These are phyloP conservation scores for Perithous albicinctus DNA, from an alignment of 2,888 invertebrate genomes.

Conservation along the genomic window DNA sequence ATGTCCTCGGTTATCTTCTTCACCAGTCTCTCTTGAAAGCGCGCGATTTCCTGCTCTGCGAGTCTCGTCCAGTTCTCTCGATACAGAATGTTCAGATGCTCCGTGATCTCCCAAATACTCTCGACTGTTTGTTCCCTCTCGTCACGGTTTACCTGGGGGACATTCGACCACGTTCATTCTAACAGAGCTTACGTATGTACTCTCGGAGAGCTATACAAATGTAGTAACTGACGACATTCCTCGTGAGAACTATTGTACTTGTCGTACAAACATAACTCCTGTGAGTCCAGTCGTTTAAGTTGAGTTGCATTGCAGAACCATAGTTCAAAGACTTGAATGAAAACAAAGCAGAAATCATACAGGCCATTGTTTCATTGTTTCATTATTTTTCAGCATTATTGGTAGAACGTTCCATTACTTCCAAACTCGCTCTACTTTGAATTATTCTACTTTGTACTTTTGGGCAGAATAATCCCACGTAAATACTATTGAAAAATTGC, in stretches of 20 bases:
- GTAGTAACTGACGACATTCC: background rate
- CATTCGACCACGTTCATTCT: slow-evolving; percentile 34
- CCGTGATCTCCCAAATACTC: slow-evolving; percentile 96
- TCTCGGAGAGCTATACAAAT: background rate
- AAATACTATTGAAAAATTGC: no score
- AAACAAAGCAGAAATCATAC: background rate
- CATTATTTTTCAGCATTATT: background rate
- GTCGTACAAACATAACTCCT: background rate
- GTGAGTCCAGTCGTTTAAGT: background rate
- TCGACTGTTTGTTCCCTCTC: slow-evolving; percentile 91
- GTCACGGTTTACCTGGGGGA: slow-evolving; percentile 85
- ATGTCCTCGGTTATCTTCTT: slow-evolving; percentile 92
- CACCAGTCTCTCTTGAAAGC: slow-evolving; percentile 94
- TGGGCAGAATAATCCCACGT: no score
- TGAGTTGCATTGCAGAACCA: background rate
- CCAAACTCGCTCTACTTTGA: no score
- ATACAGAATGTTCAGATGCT: slow-evolving; percentile 94
- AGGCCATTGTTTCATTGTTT: background rate
- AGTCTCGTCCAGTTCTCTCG: slow-evolving; percentile 95
- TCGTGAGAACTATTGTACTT: background rate
- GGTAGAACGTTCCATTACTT: no score
- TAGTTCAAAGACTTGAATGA: background rate
- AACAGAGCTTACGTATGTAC: slow-evolving; percentile 35
- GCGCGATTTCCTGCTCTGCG: slow-evolving; percentile 91
- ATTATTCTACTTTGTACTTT: no score